Evolutionary conservation across 1,140 invertebrate genomes (phyloP), one percentile per base, ranked within the genome.

Genomic region (Ostrea denselamellosa): DNA sequence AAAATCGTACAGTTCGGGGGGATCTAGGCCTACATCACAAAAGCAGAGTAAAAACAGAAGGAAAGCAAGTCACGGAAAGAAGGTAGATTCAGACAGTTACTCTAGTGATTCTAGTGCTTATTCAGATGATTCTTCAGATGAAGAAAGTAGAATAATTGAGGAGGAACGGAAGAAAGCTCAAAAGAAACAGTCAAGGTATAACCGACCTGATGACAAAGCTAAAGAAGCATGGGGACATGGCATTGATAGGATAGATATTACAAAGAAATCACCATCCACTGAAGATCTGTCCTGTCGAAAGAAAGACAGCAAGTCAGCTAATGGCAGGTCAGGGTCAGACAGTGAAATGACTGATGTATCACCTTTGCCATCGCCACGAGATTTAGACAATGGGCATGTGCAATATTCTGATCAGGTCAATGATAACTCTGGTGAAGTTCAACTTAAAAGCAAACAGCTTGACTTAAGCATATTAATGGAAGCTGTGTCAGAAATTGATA

Each of bases 301-400:
- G 51, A 56, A 51, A 82, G 84, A 88, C n/a, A 89, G 88, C 82
- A 90, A 90, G 19, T 58, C 44, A 53, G 71, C 83, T 10, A 28
- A 28, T 34, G 54, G 58, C 51, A 87, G 71, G 51, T 90, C 90
- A 71, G 88, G 87, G 86, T 91, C 92, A 52, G 92, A 93, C 81
- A 94, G 93, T 92, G 94, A 94, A 87, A 93, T 93, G 68, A 94
- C 94, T 19, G 93, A 94, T 90, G 94, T 94, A 12, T 94, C 94
- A 28, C 93, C 94, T 10, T 91, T 93, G 56, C 88, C 86, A 81
- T 93, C 93, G 44, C 93, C 93, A 25, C 87, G 90, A 65, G 81
- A 89, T 53, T 87, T 85, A 10, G 65, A 56, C 58, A 86, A 82
- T 56, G 56, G 89, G 17, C 88, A 89, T 85, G 88, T 88, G 87